Evolutionary conservation across 2,113 vertebrate species (phyloP).

Genomic region (Patagioenas fasciata): DNA sequence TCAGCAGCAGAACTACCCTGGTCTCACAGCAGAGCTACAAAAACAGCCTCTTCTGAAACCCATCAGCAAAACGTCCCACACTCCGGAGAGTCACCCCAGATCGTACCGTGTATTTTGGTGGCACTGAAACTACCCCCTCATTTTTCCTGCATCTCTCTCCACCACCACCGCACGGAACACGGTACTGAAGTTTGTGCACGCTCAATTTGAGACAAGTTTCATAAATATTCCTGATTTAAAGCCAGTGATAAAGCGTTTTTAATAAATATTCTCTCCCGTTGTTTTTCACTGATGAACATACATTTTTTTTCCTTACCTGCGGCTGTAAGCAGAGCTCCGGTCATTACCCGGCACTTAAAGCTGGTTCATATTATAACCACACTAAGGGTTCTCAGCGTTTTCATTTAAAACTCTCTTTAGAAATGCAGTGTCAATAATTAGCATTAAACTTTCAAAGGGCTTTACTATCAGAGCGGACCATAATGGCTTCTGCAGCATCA

Average conservation of each 20-base stretch:
- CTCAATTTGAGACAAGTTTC: not conserved
- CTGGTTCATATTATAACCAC: fast-evolving
- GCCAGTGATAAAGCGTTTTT: not conserved
- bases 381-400: fast-evolving
- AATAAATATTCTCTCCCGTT: fast-evolving
- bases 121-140: fast-evolving
- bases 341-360: not conserved
- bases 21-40: not conserved
- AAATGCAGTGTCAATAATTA: not conserved
- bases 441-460: not conserved
- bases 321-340: not conserved
- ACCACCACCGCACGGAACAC: not conserved
- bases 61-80: not conserved
- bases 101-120: fast-evolving
- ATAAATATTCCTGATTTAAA: not conserved
- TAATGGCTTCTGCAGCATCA: not conserved
- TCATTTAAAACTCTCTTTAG: not conserved
- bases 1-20: not conserved
- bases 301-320: fast-evolving
- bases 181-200: fast-evolving
- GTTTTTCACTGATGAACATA: not conserved
- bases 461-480: fast-evolving
- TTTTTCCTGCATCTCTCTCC: not conserved
- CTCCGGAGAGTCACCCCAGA: not conserved
- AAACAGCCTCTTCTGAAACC: not conserved